Base-by-base conservation (phyloP, 2,113 vertebrate genomes). In the Salvelinus sp. region DNA sequence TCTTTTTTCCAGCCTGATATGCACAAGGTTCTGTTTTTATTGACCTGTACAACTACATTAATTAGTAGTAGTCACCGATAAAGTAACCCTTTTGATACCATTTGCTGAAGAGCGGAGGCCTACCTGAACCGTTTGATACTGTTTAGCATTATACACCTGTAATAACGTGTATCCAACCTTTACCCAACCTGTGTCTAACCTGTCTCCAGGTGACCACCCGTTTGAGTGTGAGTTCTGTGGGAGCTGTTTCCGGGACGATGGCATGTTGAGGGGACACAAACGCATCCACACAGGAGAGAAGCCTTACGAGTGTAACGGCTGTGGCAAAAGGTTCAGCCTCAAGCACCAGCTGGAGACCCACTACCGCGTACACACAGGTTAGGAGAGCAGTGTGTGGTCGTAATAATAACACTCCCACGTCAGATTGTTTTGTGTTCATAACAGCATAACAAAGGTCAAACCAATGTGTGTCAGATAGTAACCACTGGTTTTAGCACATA, bases 271-370 rank as follows among this genome's bases (percentile, higher is more conserved):
- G 90, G 96, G 96, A 81, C 98, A 99, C 89, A 99, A 98, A 78
- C 97, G 97, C 82, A 98, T 97, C 88, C 96, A 98, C 91, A 97
- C 96, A 0, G 96, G 96, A 16, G 96, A 98, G 91, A 97, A 97
- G 63, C 96, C 96, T 74, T 97, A 98, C 0, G 96, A 97, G 81
- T 98, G 96, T 88, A 98, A 99, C 0, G 96, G 97, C 88, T 99
- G 98, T 0, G 97, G 98, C 82, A 99, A 99, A 91, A 96, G 96
- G 89, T 99, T 99, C 93, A 99, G 97, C 91, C 96, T 99, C 77
- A 98, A 98, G 87, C 98, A 99, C 91, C 98, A 99, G 94, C 93
- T 99, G 83, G 97, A 99, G 95, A 99, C 98, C 3, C 98, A 99
- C 93, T 99, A 99, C 84, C 92, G 98, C 6, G 96, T 99, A 63